These are phyloP conservation scores for Tragelaphus scriptus DNA, from an alignment of 2,113 vertebrate genomes.

Conservation along the genomic window DNA sequence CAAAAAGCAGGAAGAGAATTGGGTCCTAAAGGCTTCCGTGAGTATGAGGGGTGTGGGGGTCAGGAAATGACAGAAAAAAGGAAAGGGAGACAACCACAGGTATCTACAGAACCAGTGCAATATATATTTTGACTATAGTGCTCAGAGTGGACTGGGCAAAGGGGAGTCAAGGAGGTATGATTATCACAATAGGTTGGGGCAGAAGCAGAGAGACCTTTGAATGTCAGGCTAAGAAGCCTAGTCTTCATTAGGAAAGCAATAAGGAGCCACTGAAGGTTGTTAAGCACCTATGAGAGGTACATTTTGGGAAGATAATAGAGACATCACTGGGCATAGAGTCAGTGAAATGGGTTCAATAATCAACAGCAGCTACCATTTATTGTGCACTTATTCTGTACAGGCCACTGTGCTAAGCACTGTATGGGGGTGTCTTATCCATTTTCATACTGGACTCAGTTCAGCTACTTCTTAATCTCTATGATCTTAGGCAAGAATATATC, in stretches of 20 bases:
- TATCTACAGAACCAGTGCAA: constrained; percentile 33
- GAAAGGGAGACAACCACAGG: constrained; percentile 3
- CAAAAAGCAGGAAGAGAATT: constrained; percentile 27
- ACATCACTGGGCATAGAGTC: constrained; percentile 6
- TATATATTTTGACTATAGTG: constrained; percentile 8
- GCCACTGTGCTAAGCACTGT: constrained; percentile 46
- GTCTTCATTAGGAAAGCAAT: background rate
- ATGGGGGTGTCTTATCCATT: background rate
- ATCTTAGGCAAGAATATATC: background rate
- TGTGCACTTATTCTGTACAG: constrained; percentile 41
- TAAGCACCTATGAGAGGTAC: background rate
- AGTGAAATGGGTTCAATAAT: constrained; percentile 26
- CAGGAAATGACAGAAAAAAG: constrained; percentile 22
- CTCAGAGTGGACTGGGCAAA: background rate
- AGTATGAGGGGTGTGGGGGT: background rate
- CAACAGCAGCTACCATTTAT: constrained; percentile 50
- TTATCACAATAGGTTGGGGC: background rate
- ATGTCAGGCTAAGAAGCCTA: constrained; percentile 12
- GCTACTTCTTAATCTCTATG: background rate
- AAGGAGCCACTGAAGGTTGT: background rate
- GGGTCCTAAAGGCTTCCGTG: background rate
- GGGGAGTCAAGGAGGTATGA: background rate
- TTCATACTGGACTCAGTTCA: constrained; percentile 23
- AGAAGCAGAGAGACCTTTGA: constrained; percentile 34
- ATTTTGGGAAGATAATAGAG: constrained; percentile 15